Evolutionary conservation across 2,888 invertebrate genomes (phyloP).

Genomic region (Eledone cirrhosa): DNA sequence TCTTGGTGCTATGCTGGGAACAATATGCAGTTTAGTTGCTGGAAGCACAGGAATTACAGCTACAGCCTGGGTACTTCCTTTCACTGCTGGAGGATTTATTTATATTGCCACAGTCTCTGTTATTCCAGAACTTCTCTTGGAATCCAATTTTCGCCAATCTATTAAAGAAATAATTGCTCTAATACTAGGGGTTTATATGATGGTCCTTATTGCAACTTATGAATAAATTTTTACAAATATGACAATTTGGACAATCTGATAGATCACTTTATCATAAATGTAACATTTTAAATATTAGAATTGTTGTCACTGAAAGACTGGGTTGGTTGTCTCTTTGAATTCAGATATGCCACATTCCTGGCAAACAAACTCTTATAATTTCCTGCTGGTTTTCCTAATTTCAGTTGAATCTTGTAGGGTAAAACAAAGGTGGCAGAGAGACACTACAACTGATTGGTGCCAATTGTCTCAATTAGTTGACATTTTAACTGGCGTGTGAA

Average conservation of each 20-base stretch:
- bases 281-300: too few species aligned
- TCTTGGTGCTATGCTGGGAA: conserved; percentile 92
- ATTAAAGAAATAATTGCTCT: conserved; percentile 89
- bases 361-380: too few species aligned
- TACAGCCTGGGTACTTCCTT: conserved; percentile 85
- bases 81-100: conserved; percentile 98
- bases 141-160: conserved; percentile 86
- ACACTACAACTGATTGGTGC: too few species aligned
- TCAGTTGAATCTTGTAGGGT: too few species aligned
- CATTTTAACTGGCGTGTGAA: too few species aligned
- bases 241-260: background rate
- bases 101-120: conserved; percentile 99
- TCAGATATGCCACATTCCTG: too few species aligned
- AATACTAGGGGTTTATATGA: conserved; percentile 89
- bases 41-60: conserved; percentile 73
- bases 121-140: conserved; percentile 94
- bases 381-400: too few species aligned
- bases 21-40: conserved; percentile 83
- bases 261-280: too few species aligned
- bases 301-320: too few species aligned
- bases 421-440: too few species aligned
- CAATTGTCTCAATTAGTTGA: too few species aligned
- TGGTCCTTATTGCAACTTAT: conserved; percentile 89
- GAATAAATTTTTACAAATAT: conserved; percentile 69
- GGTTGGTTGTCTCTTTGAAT: too few species aligned